A percentile compares a stretch with the other conserved stretches of the same genome.
phyloP scores from a whole-genome alignment of 2,888 invertebrate species.

The Megalurothrips usitatus region DNA sequence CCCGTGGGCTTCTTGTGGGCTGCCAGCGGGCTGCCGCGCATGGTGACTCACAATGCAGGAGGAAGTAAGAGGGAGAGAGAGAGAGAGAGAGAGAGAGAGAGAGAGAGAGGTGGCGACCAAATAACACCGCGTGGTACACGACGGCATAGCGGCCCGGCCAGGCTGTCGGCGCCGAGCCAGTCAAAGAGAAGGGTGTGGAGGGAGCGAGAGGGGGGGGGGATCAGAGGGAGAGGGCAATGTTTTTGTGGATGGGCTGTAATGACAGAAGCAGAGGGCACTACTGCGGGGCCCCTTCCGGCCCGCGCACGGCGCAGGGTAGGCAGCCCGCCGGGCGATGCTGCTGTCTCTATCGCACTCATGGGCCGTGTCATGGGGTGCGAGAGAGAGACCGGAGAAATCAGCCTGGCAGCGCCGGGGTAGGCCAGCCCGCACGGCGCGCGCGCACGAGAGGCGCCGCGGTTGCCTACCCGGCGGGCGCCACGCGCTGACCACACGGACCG shows the following conservation, averaged over 20 bases:
- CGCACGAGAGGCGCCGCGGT: no score
- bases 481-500: no score
- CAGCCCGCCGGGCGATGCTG: neutral
- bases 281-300: no score
- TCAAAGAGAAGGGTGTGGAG: neutral
- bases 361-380: neutral
- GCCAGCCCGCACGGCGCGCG: no score
- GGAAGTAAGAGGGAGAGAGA: neutral
- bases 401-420: neutral
- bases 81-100: neutral
- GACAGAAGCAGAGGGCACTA: no score
- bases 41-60: neutral
- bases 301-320: neutral
- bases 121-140: neutral
- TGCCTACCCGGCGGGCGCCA: no score
- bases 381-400: neutral
- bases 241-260: no score
- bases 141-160: no score
- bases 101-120: neutral
- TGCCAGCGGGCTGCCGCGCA: neutral
- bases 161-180: neutral
- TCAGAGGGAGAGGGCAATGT: no score
- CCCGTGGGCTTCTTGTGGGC: no score
- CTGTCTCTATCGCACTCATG: no score
- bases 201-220: no score